phyloP scores from a whole-genome alignment of 2,113 vertebrate species.

The Circaetus gallicus region DNA sequence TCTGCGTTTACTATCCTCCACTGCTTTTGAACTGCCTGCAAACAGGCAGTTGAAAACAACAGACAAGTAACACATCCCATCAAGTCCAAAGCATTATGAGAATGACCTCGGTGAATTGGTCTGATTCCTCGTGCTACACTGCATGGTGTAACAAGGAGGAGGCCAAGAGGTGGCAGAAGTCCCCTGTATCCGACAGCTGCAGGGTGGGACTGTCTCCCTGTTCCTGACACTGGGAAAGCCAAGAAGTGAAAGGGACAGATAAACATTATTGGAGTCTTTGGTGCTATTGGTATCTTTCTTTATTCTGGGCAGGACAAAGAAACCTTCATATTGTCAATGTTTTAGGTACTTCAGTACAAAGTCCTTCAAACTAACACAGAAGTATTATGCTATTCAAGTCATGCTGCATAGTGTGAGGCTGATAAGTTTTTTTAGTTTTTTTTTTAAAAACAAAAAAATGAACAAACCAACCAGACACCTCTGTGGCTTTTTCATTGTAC shows the following conservation, averaged over 20 bases:
- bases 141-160: neutral
- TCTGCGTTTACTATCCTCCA: neutral
- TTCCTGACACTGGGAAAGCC: neutral
- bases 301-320: neutral
- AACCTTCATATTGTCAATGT: neutral
- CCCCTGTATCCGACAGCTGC: neutral
- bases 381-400: neutral
- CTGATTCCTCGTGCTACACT: neutral
- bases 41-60: conserved; percentile 1
- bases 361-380: neutral
- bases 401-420: neutral
- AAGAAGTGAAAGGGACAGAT: fast-evolving
- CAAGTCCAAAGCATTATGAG: neutral
- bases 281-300: neutral
- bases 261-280: neutral
- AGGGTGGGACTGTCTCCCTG: neutral
- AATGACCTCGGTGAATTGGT: neutral
- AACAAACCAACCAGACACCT: neutral
- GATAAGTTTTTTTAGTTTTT: neutral
- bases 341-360: neutral
- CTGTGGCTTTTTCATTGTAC: neutral
- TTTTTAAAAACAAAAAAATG: neutral
- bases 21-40: neutral
- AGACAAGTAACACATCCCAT: neutral
- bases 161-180: neutral